phyloP scores from a whole-genome alignment of 2,797 vertebrate species.

The Neostethus bicornis region DNA sequence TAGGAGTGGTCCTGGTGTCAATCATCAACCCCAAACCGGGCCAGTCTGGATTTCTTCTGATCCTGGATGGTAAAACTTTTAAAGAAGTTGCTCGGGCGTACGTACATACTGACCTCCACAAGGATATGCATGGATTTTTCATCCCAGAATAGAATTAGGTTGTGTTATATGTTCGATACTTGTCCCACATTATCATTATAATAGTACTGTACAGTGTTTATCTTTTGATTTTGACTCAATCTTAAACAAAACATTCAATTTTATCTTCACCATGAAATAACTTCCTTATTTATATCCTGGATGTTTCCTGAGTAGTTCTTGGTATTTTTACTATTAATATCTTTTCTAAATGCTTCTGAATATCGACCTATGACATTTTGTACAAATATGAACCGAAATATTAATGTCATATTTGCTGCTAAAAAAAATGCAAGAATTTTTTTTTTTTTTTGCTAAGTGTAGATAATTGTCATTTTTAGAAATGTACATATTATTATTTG shows the following conservation, averaged over 20 bases:
- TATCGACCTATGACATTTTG: background rate
- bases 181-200: background rate
- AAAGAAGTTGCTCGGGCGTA: slow-evolving; percentile 87
- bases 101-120: slow-evolving; percentile 77
- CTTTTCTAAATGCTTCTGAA: background rate
- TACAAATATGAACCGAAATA: background rate
- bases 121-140: slow-evolving; percentile 91
- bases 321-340: slow-evolving; percentile 3
- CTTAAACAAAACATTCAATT: background rate
- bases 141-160: slow-evolving; percentile 73
- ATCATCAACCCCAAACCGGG: slow-evolving; percentile 80
- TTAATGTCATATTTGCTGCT: background rate
- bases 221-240: background rate
- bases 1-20: slow-evolving; percentile 85
- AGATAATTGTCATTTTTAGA: background rate
- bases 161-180: background rate
- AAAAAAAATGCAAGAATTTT: background rate
- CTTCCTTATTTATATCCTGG: background rate
- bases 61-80: slow-evolving; percentile 89
- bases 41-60: slow-evolving; percentile 82
- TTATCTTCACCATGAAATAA: background rate
- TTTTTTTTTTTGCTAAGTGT: background rate
- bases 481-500: background rate
- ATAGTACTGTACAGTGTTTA: background rate
- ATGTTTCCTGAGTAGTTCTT: background rate